Conservation (phyloP, 1,140 invertebrate species). For the Drosophila rhopaloa region DNA sequence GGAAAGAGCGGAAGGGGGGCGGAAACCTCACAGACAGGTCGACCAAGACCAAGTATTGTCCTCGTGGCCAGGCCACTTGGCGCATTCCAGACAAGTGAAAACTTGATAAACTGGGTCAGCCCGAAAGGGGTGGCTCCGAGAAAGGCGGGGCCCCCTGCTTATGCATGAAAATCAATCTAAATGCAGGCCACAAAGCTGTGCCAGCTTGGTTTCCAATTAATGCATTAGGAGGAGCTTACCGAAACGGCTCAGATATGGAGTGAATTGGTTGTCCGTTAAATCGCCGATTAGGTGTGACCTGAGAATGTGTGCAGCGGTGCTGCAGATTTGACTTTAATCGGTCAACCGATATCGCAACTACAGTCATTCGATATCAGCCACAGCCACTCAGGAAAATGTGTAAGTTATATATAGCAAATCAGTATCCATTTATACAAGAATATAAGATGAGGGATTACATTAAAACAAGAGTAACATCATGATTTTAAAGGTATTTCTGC, state of each 20-base stretch:
- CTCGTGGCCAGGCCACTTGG: conserved; percentile 36
- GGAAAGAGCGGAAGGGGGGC: background rate
- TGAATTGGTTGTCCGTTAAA: background rate
- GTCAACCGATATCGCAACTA: conserved; percentile 1
- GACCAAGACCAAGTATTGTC: conserved; percentile 38
- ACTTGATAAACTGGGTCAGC: conserved; percentile 62
- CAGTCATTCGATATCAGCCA: background rate
- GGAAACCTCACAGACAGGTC: conserved; percentile 27
- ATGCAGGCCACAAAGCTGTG: conserved; percentile 40
- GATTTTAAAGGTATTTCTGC: no score
- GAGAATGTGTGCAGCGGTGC: background rate
- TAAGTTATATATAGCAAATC: background rate
- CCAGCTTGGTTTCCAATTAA: conserved; percentile 50
- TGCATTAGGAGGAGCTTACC: conserved; percentile 41
- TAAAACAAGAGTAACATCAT: no score
- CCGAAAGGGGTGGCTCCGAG: conserved; percentile 1
- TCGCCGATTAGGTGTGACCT: conserved; percentile 12
- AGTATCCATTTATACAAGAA: no score
- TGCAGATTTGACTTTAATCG: background rate
- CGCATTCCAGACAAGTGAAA: conserved; percentile 57
- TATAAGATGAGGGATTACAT: no score
- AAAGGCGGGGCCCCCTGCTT: conserved; percentile 13
- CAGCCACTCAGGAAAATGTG: background rate
- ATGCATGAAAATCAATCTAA: conserved; percentile 61
- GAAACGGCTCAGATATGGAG: background rate